Evolutionary conservation across 2,113 vertebrate species (phyloP), one percentile per base, ranked within the genome.

Genomic region (Rhinopomastus cyanomelas): DNA sequence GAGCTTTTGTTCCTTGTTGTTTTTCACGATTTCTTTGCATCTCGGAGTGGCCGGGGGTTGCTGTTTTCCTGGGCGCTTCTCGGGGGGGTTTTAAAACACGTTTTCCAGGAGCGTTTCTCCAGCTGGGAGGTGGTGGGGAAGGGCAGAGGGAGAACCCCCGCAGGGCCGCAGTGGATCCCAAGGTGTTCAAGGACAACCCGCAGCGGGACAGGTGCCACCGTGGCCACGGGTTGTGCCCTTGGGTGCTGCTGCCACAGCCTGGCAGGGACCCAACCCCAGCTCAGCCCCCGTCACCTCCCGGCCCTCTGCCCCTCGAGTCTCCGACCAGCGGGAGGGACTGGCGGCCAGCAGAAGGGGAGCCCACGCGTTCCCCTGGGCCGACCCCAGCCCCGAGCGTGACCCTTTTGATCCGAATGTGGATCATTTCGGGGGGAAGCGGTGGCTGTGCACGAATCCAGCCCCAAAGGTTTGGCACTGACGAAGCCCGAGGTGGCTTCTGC

Each of bases 1-100:
- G 95, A 96, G 96, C 96, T 96, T 95, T 97, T 94, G 96, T 96
- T 95, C 94, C 97, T 95, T 80, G 92, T 96, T 96, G 95, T 96
- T 96, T 96, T 95, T 94, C 93, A 94, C 92, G 62, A 89, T 95
- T 96, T 95, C 92, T 97, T 97, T 95, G 94, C 84, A 92, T 97
- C 96, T 93, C 93, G 92, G 95, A 97, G 97, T 97, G 97, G 98
- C 97, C 97, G 96, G n/a, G 86, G 74, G 72, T 93, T 93, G 51
- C 53, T 75, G 8, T 36, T 52, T 52, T 55, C 6, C 17, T 30
- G 39, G 39, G 39, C n/a, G n/a, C 39, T 42, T 11, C 39, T 42
- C 11, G 39, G 39, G 39, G 39, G 39, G 39, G 39, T 11, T 29
- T 36, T 56, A n/a, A 62, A 89, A 85, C 65, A 81, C 53, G 62